Percentiles rank a stretch among this genome's conserved stretches.
Evolutionary conservation across 2,113 vertebrate species (phyloP).

Genomic region (Paratilapia polleni): DNA sequence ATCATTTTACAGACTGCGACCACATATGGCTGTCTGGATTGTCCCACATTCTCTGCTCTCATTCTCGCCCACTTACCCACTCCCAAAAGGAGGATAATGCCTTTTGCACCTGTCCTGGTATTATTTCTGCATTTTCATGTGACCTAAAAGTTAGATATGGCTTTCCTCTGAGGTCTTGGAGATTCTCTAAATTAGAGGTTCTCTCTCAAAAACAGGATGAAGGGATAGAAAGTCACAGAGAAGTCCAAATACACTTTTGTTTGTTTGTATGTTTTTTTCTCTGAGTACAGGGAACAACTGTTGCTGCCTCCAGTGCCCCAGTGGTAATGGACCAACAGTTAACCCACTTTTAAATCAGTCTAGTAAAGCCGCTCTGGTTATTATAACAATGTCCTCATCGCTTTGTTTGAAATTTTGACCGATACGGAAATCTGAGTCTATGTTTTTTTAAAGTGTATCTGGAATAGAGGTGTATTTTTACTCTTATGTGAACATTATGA

Average conservation of each 20-base stretch:
- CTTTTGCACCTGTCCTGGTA: conserved; percentile 52
- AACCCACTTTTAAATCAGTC: conserved; percentile 55
- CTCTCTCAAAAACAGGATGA: conserved; percentile 17
- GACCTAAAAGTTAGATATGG: conserved; percentile 47
- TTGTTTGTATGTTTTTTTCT: conserved; percentile 9
- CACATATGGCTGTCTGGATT: conserved; percentile 22
- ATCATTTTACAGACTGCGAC: conserved; percentile 34
- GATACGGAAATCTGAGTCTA: background rate
- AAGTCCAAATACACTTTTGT: background rate
- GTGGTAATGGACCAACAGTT: conserved; percentile 31
- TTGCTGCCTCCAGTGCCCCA: background rate
- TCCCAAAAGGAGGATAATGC: conserved; percentile 47
- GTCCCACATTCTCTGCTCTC: conserved; percentile 52
- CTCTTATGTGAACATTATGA: background rate
- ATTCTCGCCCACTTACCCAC: conserved; percentile 28
- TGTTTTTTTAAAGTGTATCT: background rate
- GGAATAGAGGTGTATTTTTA: background rate
- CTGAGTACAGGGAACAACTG: conserved; percentile 23
- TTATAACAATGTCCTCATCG: background rate
- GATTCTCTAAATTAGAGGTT: conserved; percentile 59
- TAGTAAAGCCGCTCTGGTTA: conserved; percentile 38
- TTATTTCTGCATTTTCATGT: conserved; percentile 31
- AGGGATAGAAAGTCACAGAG: conserved; percentile 8
- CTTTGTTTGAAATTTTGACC: background rate
- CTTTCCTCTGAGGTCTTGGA: conserved; percentile 27